Evolutionary conservation across 2,113 vertebrate species (phyloP).

Genomic region (Lates calcarifer): DNA sequence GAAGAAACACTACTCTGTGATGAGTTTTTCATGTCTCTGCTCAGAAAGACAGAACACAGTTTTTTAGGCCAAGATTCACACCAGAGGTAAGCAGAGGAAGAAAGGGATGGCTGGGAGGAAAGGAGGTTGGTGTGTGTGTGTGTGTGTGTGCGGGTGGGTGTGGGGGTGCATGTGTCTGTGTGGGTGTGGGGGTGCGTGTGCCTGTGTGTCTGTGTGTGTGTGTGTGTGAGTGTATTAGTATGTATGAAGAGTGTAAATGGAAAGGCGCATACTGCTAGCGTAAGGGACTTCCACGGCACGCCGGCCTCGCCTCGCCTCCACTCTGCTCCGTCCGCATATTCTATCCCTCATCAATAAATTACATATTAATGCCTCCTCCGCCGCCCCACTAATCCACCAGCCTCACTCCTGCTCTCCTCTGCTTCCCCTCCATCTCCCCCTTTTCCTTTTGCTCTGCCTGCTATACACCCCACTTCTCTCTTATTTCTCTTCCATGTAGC

Average conservation of each 20-base stretch:
- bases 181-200: not conserved
- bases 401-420: not conserved
- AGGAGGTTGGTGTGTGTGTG: slow-evolving; percentile 24
- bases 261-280: slow-evolving; percentile 81
- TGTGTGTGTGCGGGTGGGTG: not conserved
- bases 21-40: not conserved
- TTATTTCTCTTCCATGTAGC: slow-evolving; percentile 3
- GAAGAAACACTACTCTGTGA: not conserved
- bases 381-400: slow-evolving; percentile 46
- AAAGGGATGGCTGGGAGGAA: slow-evolving; percentile 19
- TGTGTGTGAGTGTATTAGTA: slow-evolving; percentile 72
- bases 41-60: not conserved
- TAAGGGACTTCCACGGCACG: slow-evolving; percentile 77
- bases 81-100: slow-evolving; percentile 10
- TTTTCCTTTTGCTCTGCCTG: not conserved
- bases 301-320: slow-evolving; percentile 67
- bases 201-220: slow-evolving; percentile 1
- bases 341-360: slow-evolving; percentile 83
- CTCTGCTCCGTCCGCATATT: slow-evolving; percentile 79
- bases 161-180: not conserved
- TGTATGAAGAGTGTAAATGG: slow-evolving; percentile 81
- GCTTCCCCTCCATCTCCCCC: too few relatives aligned
- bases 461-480: not conserved
- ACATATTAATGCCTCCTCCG: slow-evolving; percentile 76
- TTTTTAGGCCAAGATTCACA: slow-evolving; percentile 20